Conservation (phyloP, 2,888 invertebrate species). For the Acheta domesticus region DNA sequence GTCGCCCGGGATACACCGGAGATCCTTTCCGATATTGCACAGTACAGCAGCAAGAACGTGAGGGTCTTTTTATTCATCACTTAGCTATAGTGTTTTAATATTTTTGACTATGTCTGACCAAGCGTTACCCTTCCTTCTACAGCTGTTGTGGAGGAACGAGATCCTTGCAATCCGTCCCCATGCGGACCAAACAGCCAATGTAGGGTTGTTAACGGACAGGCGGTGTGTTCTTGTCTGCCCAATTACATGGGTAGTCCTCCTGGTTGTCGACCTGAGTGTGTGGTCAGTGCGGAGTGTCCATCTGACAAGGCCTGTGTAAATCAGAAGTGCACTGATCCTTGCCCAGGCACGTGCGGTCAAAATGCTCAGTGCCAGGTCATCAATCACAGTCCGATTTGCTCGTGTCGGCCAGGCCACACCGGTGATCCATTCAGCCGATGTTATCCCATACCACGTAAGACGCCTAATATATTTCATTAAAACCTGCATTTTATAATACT, state of each 20-base stretch:
- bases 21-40: slow-evolving; percentile 65
- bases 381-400: slow-evolving; percentile 71
- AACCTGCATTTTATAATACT: no score
- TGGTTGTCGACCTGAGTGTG: slow-evolving; percentile 69
- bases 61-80: slow-evolving; percentile 42
- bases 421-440: slow-evolving; percentile 59
- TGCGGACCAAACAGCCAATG: slow-evolving; percentile 65
- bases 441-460: slow-evolving; percentile 43
- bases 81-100: neutral
- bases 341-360: slow-evolving; percentile 67
- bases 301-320: slow-evolving; percentile 67
- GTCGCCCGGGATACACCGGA: slow-evolving; percentile 53
- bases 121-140: slow-evolving; percentile 32
- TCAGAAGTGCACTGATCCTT: slow-evolving; percentile 70
- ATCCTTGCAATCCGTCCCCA: slow-evolving; percentile 62
- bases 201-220: slow-evolving; percentile 60
- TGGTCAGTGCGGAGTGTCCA: slow-evolving; percentile 67
- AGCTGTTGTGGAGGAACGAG: slow-evolving; percentile 41
- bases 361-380: slow-evolving; percentile 72
- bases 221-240: slow-evolving; percentile 65
- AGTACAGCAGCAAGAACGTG: slow-evolving; percentile 47
- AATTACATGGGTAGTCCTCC: slow-evolving; percentile 64
- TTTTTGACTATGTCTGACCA: neutral
- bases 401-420: slow-evolving; percentile 61
- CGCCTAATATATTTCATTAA: neutral